These are phyloP conservation scores for Sorex maritimensis DNA, from an alignment of 2,797 vertebrate species.

Conservation along the genomic window DNA sequence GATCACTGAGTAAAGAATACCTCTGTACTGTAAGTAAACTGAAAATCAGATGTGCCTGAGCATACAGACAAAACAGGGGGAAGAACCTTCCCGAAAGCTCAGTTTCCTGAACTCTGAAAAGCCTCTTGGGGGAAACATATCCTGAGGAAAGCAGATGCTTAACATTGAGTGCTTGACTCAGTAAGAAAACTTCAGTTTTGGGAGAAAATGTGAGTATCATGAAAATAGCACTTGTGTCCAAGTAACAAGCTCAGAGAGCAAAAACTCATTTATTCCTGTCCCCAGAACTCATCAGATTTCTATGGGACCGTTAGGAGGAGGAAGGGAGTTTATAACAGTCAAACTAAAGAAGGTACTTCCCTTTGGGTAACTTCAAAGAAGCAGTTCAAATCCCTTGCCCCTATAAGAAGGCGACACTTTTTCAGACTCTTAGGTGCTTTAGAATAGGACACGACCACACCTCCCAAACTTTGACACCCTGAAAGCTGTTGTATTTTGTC, in stretches of 20 bases:
- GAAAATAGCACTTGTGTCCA: background rate
- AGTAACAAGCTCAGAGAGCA: constrained; percentile 29
- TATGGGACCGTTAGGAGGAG: background rate
- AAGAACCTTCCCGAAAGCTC: background rate
- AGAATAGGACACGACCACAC: background rate
- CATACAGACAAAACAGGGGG: background rate
- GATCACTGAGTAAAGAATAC: background rate
- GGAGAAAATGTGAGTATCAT: background rate
- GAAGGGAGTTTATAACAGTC: background rate
- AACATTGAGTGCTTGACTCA: background rate
- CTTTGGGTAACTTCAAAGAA: background rate
- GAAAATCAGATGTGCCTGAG: constrained; percentile 23
- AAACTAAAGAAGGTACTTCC: background rate
- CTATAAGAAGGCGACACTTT: background rate
- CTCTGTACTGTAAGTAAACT: background rate
- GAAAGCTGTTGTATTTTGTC: background rate
- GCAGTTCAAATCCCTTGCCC: background rate
- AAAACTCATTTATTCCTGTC: constrained; percentile 52
- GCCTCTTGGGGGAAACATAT: background rate
- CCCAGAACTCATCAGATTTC: background rate
- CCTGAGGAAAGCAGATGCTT: background rate
- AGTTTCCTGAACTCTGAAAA: background rate
- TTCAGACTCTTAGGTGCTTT: background rate
- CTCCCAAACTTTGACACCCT: background rate
- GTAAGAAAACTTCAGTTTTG: background rate